A percentile compares a stretch with the other conserved stretches of the same genome.
Evolutionary conservation across 2,797 vertebrate genomes (phyloP).

Genomic region (Merluccius polli): DNA sequence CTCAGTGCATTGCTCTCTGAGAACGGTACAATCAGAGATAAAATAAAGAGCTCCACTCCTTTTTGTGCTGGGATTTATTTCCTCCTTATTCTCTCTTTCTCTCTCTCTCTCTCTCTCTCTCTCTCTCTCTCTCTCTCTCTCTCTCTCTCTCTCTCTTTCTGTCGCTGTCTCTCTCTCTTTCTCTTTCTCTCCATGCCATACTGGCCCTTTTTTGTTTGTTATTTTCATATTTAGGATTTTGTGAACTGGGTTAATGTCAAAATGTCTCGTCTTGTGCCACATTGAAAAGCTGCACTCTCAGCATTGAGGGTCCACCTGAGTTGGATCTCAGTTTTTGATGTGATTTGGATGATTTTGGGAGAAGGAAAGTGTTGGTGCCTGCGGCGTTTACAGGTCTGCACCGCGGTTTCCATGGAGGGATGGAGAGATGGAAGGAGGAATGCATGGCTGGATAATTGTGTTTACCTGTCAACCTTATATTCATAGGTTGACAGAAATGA

Average conservation of each 20-base stretch:
- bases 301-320: conserved; percentile 7
- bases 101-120: background rate
- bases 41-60: conserved; percentile 35
- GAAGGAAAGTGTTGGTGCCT: background rate
- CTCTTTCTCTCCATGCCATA: conserved; percentile 4
- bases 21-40: conserved; percentile 36
- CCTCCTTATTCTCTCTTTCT: conserved; percentile 25
- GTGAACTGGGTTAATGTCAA: conserved; percentile 23
- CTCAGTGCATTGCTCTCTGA: conserved; percentile 30
- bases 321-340: background rate
- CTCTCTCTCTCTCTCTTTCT: background rate
- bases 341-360: conserved; percentile 13
- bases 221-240: conserved; percentile 7
- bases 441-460: background rate
- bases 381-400: background rate
- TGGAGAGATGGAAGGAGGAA: background rate
- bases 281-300: conserved; percentile 17
- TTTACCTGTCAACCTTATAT: background rate
- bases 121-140: background rate
- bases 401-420: background rate
- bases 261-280: conserved; percentile 23
- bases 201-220: conserved; percentile 26
- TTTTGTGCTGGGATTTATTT: conserved; percentile 46
- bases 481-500: background rate
- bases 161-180: background rate